phyloP scores from a whole-genome alignment of 2,888 invertebrate genomes.

The Beris chalybata region DNA sequence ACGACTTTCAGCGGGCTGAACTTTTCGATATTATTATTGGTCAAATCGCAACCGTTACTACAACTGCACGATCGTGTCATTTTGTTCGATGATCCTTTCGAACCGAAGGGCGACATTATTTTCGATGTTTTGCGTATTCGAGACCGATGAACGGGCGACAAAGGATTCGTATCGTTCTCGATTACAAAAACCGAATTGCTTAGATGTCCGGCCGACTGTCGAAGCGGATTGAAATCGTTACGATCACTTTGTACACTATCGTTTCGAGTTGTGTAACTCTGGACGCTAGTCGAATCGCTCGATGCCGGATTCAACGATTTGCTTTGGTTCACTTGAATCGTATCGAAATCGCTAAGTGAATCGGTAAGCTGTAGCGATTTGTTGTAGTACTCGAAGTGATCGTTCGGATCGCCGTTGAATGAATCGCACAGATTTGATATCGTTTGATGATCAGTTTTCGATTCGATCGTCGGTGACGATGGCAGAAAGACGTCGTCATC shows the following conservation, averaged over 20 bases:
- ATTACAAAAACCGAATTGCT: constrained; percentile 47
- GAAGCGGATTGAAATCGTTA: constrained; percentile 7
- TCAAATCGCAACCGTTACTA: constrained; percentile 40
- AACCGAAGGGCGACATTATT: constrained; percentile 40
- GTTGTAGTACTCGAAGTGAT: constrained; percentile 29
- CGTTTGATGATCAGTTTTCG: not conserved
- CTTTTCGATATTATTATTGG: constrained; percentile 46
- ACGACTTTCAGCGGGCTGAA: constrained; percentile 57
- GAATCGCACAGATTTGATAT: constrained; percentile 14
- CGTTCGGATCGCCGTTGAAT: constrained; percentile 15
- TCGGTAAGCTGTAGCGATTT: constrained; percentile 41
- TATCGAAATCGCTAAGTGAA: constrained; percentile 44
- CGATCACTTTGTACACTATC: constrained; percentile 22
- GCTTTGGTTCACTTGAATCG: constrained; percentile 29
- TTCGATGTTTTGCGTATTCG: constrained; percentile 33
- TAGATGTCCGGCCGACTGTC: constrained; percentile 18
- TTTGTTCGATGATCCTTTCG: constrained; percentile 32
- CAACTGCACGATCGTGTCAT: constrained; percentile 42
- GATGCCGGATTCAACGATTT: constrained; percentile 33
- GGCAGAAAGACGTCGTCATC: constrained; percentile 51
- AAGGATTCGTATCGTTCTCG: constrained; percentile 46
- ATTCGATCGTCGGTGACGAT: constrained; percentile 8
- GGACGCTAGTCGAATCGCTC: constrained; percentile 39
- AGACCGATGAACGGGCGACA: constrained; percentile 35
- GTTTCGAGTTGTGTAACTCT: constrained; percentile 41